Conservation (phyloP, 2,113 vertebrate genomes). For the Ramphastos sulfuratus region DNA sequence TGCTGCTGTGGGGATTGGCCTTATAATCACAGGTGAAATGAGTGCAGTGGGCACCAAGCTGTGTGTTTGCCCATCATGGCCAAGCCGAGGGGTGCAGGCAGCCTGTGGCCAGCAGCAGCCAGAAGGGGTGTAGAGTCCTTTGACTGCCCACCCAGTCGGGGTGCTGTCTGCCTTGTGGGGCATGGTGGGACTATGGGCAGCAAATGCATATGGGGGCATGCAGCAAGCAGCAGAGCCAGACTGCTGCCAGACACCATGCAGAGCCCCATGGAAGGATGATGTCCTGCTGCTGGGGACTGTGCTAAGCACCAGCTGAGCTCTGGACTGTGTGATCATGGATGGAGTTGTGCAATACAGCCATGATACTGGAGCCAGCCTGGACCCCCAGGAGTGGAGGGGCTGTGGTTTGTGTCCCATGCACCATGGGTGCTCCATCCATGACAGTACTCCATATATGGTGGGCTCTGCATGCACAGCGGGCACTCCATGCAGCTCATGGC, state of each 20-base stretch:
- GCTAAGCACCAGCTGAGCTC: not conserved
- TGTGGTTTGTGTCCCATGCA: not conserved
- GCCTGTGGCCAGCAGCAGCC: not conserved
- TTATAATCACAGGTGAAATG: not conserved
- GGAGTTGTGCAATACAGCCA: not conserved
- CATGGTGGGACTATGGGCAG: not conserved
- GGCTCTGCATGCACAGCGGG: not conserved
- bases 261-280: not conserved
- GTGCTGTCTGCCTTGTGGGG: not conserved
- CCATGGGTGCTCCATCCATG: rapidly evolving
- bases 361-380: not conserved
- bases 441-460: rapidly evolving
- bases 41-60: not conserved
- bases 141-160: not conserved
- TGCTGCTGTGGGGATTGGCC: not conserved
- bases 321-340: not conserved
- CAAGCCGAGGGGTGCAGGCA: not conserved
- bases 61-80: not conserved
- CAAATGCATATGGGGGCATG: not conserved
- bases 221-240: rapidly evolving
- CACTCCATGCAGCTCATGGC: not conserved
- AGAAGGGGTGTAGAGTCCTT: not conserved
- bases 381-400: rapidly evolving
- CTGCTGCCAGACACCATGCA: not conserved
- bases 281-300: not conserved